Conservation (phyloP, 2,888 invertebrate species). For the Belgica antarctica region DNA sequence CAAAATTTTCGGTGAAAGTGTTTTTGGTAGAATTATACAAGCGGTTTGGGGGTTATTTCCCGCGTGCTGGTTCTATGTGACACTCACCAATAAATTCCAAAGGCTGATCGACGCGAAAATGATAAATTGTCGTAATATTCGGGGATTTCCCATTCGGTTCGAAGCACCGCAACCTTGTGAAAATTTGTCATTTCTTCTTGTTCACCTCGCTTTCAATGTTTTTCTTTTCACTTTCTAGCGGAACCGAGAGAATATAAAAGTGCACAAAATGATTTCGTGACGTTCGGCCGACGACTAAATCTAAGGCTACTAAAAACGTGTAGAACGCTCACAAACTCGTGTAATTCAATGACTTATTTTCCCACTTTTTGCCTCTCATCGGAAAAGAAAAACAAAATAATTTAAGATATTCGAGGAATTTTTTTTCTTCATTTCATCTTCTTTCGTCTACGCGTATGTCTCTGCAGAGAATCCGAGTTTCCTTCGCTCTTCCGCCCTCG, state of each 20-base stretch:
- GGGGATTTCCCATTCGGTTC: constrained; percentile 36
- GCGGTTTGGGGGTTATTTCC: no score
- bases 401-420: constrained; percentile 34
- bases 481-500: neutral
- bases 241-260: neutral
- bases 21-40: neutral
- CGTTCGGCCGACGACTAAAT: constrained; percentile 34
- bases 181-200: constrained; percentile 37
- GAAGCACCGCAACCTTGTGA: constrained; percentile 37
- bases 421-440: constrained; percentile 1
- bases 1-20: neutral
- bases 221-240: neutral
- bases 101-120: constrained; percentile 27
- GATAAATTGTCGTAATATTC: constrained; percentile 30
- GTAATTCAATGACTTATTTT: constrained; percentile 25
- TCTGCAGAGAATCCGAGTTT: neutral
- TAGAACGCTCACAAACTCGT: constrained; percentile 4
- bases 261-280: constrained; percentile 12
- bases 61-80: neutral
- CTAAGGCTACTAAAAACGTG: constrained; percentile 14
- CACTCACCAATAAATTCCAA: constrained; percentile 38
- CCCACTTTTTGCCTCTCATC: constrained; percentile 7
- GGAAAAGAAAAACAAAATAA: constrained; percentile 16
- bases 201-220: neutral
- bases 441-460: neutral